These are phyloP conservation scores for Odontomyia ornata DNA, from an alignment of 2,888 invertebrate species.

Conservation along the genomic window DNA sequence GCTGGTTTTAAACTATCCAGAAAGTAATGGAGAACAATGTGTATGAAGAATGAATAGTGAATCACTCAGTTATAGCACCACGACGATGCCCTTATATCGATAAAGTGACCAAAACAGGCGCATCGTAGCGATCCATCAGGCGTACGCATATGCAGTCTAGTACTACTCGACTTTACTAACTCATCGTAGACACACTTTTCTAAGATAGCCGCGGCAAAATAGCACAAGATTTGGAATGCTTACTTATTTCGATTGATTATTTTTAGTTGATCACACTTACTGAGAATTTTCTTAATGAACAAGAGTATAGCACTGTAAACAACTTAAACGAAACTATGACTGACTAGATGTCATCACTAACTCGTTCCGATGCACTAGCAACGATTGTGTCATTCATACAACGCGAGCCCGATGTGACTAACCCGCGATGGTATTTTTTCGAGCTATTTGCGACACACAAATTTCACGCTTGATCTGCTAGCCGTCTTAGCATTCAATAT, in stretches of 20 bases:
- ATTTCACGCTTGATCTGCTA: slow-evolving; percentile 28
- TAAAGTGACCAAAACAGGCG: background rate
- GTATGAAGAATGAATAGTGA: background rate
- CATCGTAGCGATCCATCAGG: background rate
- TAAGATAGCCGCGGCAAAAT: background rate
- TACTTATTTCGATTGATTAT: background rate
- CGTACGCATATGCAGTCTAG: background rate
- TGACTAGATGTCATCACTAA: background rate
- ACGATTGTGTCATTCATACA: slow-evolving; percentile 14
- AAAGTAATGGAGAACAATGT: background rate
- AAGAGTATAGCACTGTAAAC: background rate
- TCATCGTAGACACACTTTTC: background rate
- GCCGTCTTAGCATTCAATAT: background rate
- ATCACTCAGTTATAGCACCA: background rate
- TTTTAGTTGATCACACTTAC: background rate
- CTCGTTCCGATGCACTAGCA: background rate
- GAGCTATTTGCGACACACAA: slow-evolving; percentile 5
- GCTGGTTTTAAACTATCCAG: background rate
- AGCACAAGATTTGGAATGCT: background rate
- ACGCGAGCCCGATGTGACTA: slow-evolving; percentile 29
- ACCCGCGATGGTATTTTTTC: slow-evolving; percentile 19
- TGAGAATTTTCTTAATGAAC: background rate
- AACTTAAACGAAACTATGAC: background rate
- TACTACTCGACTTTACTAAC: background rate
- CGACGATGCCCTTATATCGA: slow-evolving; percentile 33